Conservation (phyloP, 2,113 vertebrate genomes). For the Sander vitreus region DNA sequence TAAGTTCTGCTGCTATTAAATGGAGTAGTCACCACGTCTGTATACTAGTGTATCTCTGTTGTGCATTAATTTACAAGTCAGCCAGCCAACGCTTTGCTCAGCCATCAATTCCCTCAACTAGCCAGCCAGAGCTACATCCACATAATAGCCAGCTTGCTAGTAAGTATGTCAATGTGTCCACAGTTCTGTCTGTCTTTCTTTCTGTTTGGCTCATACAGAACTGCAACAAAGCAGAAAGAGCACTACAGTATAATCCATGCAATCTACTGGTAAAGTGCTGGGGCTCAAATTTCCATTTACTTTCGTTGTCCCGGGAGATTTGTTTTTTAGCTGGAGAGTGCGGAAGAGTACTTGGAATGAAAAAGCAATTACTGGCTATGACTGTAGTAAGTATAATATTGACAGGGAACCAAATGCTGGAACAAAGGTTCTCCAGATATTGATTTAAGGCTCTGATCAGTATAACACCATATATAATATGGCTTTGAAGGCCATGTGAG, state of each 20-base stretch:
- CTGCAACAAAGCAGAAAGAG: constrained; percentile 62
- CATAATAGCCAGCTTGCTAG: not conserved
- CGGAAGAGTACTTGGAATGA: constrained; percentile 64
- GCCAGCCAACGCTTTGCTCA: not conserved
- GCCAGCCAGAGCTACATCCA: not conserved
- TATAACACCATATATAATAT: not conserved
- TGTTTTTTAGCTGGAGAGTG: constrained; percentile 70
- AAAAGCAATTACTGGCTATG: constrained; percentile 69
- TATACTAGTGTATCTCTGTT: no score
- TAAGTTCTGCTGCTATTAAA: no score
- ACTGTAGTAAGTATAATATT: constrained; percentile 55
- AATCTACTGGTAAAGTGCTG: constrained; percentile 70
- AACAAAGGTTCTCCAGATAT: constrained; percentile 45
- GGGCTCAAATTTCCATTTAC: constrained; percentile 74
- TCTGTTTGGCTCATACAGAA: constrained; percentile 42
- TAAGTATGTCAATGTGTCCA: constrained; percentile 1
- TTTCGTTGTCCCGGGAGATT: constrained; percentile 64
- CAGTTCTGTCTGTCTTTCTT: constrained; percentile 20
- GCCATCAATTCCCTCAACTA: not conserved
- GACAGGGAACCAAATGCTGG: constrained; percentile 36
- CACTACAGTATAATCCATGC: constrained; percentile 58
- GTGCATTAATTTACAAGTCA: not conserved
- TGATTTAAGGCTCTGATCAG: constrained; percentile 40
- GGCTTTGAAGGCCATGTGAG: not conserved
- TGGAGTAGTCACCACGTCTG: no score